Conservation (phyloP, 2,888 invertebrate genomes). For the Drosophila koepferae region DNA sequence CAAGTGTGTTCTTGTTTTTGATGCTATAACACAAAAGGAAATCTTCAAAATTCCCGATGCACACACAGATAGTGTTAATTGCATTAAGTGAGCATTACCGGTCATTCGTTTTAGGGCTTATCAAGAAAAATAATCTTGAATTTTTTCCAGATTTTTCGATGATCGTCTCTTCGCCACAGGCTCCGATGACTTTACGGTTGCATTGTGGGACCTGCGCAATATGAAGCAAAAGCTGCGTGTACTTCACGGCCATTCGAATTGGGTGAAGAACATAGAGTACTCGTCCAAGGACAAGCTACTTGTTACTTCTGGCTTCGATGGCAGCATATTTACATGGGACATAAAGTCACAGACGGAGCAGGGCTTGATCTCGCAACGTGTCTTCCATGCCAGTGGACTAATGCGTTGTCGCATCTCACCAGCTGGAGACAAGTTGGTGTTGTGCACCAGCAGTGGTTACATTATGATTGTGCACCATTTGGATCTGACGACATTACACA, state of each 20-base stretch:
- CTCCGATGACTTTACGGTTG: constrained; percentile 96
- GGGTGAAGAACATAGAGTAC: constrained; percentile 98
- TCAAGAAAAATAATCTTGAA: neutral
- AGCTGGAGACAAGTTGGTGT: constrained; percentile 93
- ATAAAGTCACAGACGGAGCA: constrained; percentile 94
- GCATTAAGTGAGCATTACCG: constrained; percentile 90
- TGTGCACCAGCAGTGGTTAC: constrained; percentile 96
- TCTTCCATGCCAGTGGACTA: constrained; percentile 92
- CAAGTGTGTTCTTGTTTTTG: constrained; percentile 94
- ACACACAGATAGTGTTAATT: constrained; percentile 96
- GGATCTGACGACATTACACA: constrained; percentile 91
- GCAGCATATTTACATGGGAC: constrained; percentile 97
- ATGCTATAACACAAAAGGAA: constrained; percentile 92
- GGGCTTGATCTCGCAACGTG: constrained; percentile 91
- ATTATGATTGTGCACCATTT: constrained; percentile 95
- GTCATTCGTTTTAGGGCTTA: neutral
- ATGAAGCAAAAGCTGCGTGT: constrained; percentile 91
- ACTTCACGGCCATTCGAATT: constrained; percentile 95
- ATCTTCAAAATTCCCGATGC: constrained; percentile 92
- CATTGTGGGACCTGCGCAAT: constrained; percentile 96
- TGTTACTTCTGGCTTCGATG: constrained; percentile 96
- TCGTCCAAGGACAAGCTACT: constrained; percentile 93
- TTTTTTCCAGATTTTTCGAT: constrained; percentile 91
- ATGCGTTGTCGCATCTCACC: constrained; percentile 93
- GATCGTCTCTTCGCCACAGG: constrained; percentile 95